Evolutionary conservation across 1,140 invertebrate species (phyloP), one percentile per base, ranked within the genome.

Genomic region (Lucilia cuprina): DNA sequence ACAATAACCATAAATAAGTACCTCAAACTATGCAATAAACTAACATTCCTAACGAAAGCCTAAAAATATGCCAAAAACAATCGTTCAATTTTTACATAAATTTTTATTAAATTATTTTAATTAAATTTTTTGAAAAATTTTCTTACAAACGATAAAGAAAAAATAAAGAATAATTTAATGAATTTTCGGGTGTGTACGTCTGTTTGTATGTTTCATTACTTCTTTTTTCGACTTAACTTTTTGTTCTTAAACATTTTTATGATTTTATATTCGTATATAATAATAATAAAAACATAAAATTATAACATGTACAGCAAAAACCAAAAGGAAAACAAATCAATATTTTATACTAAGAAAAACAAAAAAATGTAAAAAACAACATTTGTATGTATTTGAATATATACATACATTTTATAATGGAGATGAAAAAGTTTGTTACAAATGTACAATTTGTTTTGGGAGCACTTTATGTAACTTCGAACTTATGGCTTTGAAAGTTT

Each of bases 11-110:
- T 17, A 17, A 60, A 60, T 60, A 17, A 60, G n/a, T 60, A 60
- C 55, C 55, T 60, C 55, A 60, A 60, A 60, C 55, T 60, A 60
- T 60, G 55, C 55, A 60, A 60, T 60, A 60, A 60, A 60, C 55
- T 60, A 60, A 60, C 13, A 60, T 60, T n/a, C 14, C 55, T n/a
- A 60, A 60, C 17, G 14, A 60, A 60, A n/a, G 55, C 55, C 55
- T 60, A 17, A 60, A 60, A 60, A n/a, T 60, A 60, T 60, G 14
- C 55, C n/a, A 60, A 60, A 2, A n/a, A n/a, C 14, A 7, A 14
- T 60, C n/a, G 25, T 30, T 60, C 2, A 1, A n/a, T 60, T 3
- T 17, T 14, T 60, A 7, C 13, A n/a, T 60, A 60, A 12, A 60
- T 60, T 60, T n/a, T 60, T 60, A 60, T 60, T 60, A 60, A 60